Conservation (phyloP, 2,797 vertebrate species). For the Cetoscarus ocellatus region DNA sequence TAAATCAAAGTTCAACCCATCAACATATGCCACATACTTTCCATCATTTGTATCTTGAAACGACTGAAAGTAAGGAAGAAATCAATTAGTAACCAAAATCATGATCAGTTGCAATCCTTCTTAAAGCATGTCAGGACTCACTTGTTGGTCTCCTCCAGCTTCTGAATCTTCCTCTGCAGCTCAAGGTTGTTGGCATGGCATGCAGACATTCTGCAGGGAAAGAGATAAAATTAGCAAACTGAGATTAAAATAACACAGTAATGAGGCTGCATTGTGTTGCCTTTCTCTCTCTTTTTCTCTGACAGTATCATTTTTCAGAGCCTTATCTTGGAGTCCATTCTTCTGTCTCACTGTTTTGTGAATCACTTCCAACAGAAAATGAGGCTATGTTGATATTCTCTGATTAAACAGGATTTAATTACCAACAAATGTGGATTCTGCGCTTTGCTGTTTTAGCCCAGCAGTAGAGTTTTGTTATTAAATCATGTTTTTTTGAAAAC, state of each 20-base stretch:
- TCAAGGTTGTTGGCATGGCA: slow-evolving; percentile 91
- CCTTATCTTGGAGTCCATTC: slow-evolving; percentile 35
- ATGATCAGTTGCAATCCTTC: neutral
- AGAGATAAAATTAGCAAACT: neutral
- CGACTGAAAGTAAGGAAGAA: too few relatives aligned
- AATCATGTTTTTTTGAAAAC: too few relatives aligned
- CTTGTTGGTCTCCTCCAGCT: slow-evolving; percentile 93
- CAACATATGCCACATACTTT: too few relatives aligned
- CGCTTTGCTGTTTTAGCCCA: neutral
- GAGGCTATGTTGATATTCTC: slow-evolving; percentile 22
- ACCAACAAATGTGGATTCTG: slow-evolving; percentile 30
- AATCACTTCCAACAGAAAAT: slow-evolving; percentile 42
- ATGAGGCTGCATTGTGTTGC: slow-evolving; percentile 9
- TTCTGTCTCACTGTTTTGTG: slow-evolving; percentile 18
- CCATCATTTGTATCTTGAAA: too few relatives aligned
- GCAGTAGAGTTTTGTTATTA: slow-evolving; percentile 30
- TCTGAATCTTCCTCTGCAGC: slow-evolving; percentile 92
- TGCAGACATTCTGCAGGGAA: slow-evolving; percentile 88
- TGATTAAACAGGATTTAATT: slow-evolving; percentile 36
- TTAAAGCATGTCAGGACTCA: slow-evolving; percentile 74
- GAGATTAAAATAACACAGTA: slow-evolving; percentile 8
- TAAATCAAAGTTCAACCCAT: too few relatives aligned
- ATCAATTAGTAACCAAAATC: too few relatives aligned
- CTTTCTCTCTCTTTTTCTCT: slow-evolving; percentile 2
- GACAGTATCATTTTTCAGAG: slow-evolving; percentile 41